Evolutionary conservation across 2,113 vertebrate genomes (phyloP), one percentile per base, ranked within the genome.

Genomic region (Grammomys surdaster): DNA sequence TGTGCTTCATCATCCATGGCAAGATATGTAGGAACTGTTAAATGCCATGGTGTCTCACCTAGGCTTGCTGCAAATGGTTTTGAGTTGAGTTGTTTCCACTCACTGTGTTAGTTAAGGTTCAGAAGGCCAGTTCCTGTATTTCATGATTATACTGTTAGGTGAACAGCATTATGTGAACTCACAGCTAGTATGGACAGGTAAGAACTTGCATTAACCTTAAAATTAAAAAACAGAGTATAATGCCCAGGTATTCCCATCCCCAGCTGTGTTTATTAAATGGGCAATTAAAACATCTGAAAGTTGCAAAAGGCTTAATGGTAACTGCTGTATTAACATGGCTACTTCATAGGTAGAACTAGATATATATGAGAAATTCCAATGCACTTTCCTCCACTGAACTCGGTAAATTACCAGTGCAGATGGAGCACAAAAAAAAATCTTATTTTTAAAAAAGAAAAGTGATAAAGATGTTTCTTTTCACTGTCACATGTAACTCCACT

Each of bases 181-280:
- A 88, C 2, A 31, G 4, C 0, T 3, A 1, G 9, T 3, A 8
- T 5, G 33, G 51, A 10, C 1, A 75, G 33, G 24, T 36, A 11
- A 33, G 87, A 51, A 60, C 13, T 28, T 31, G 7, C 26, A 7
- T 26, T 63, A 36, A 14, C 33, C n/a, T 85, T n/a, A 8, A 36
- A 58, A 51, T 46, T 40, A 36, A 56, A 81, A 87, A 36, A 26
- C 33, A 24, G 3, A 51, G 0, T 8, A 4, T 36, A 46, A 48
- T 33, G 17, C 7, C 43, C 65, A 58, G 36, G 17, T 46, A 40
- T 19, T 67, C 31, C 58, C 78, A 13, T 31, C 4, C 81, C 58
- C 16, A 11, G 40, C 3, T 63, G 14, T 65, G 58, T 46, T 28
- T 60, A 16, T 56, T 0, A 0, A 63, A 28, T 84, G 58, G 14